Base-by-base conservation (phyloP, 2,888 invertebrate genomes). In the Eristalis arbustorum region DNA sequence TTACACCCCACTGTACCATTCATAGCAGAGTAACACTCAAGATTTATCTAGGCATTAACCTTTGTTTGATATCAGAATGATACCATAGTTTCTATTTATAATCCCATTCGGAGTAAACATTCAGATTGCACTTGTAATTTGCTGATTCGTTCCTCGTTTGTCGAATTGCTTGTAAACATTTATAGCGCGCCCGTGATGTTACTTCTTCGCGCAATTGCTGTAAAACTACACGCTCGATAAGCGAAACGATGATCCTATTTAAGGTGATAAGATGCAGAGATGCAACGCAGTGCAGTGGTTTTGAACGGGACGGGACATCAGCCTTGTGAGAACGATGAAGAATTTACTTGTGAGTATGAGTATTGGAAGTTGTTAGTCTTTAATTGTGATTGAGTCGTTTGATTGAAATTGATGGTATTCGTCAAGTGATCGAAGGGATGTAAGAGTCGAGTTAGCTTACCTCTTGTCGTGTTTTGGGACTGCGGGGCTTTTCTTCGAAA, bases 321-420 rank as follows among this genome's bases (percentile, higher is more conserved):
- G 6, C 14, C 8, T 40, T 37, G 56, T 13, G 18, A 13, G 1
- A 31, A 68, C 56, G 22, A 68, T 68, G 68, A 57, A 34, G 34
- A 13, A 10, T 8, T 34, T 68, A 23, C 3, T 68, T 13, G 68
- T 68, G 31, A 68, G 49, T 68, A 56, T 68, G 31, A 68, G 49
- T 68, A 56, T 8, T 18, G 18, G 31, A 6, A 18, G n/a, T 18
- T 49, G 8, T 49, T 49, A 0, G 31, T 31, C 8, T 31, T 31
- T 31, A 8, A 31, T 31, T 5, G 31, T 10, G 31, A 31, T 31
- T 10, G 31, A 8, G 1, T n/a, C n/a, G 31, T 31, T 31, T 3
- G 5, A n/a, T n/a, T n/a, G n/a, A n/a, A n/a, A n/a, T n/a, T n/a
- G n/a, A n/a, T n/a, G n/a, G n/a, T n/a, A n/a, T n/a, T n/a, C n/a